Conservation (phyloP, 2,797 vertebrate genomes). For the Eptatretus atami region DNA sequence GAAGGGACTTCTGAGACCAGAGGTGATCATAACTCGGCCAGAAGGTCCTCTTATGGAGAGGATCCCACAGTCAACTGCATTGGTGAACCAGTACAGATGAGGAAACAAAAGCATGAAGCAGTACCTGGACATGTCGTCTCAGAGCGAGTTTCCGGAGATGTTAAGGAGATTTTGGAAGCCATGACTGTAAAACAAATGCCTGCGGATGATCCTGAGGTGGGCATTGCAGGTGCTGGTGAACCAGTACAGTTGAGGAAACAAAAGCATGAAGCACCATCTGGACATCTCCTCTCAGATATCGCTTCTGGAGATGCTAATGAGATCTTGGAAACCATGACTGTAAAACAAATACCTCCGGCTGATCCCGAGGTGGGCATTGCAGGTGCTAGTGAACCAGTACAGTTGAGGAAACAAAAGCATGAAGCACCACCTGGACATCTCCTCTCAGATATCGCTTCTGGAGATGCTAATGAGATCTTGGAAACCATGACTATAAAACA, state of each 20-base stretch:
- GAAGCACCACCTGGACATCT: neutral
- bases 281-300: neutral
- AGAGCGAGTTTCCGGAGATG: neutral
- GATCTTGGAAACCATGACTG: conserved; percentile 1
- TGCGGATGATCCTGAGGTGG: neutral
- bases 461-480: neutral
- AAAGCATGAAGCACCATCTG: neutral
- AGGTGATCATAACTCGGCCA: neutral
- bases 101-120: conserved; percentile 1
- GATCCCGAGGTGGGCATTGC: neutral
- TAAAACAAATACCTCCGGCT: neutral
- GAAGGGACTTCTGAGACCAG: too few species aligned
- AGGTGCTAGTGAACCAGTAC: neutral
- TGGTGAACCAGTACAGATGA: neutral
- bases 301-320: neutral
- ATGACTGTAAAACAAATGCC: neutral
- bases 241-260: neutral
- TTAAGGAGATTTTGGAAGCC: conserved; percentile 1
- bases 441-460: neutral
- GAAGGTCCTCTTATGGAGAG: neutral
- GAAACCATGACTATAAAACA: neutral
- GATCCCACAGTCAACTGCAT: neutral
- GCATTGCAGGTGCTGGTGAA: neutral
- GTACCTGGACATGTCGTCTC: neutral
- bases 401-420: neutral